Conservation (phyloP, 2,888 invertebrate genomes). For the Ceramica pisi region DNA sequence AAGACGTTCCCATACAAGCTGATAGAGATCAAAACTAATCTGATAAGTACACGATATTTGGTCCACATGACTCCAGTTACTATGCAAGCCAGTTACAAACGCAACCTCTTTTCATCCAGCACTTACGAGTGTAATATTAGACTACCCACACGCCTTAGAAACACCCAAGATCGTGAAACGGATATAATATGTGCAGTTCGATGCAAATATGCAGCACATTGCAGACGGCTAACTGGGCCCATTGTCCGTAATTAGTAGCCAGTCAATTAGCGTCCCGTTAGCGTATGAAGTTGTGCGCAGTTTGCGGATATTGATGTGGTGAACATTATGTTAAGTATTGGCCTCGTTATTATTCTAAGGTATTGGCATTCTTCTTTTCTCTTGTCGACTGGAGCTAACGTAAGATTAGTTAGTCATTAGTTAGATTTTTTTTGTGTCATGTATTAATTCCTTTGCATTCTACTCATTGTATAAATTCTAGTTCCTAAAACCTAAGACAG, state of each 20-base stretch:
- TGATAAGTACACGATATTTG: not conserved
- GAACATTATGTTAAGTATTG: conserved; percentile 8
- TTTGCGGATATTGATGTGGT: conserved; percentile 16
- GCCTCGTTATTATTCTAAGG: too few relatives aligned
- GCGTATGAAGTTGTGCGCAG: conserved; percentile 25
- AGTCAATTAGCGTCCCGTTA: conserved; percentile 53
- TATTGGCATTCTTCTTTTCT: not conserved
- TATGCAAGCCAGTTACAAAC: conserved; percentile 10
- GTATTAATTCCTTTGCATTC: too few relatives aligned
- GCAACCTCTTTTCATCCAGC: conserved; percentile 10
- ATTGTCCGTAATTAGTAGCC: conserved; percentile 63
- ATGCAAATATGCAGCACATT: conserved; percentile 59
- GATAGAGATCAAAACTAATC: conserved; percentile 13
- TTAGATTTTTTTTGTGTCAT: not conserved
- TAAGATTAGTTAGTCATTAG: not conserved
- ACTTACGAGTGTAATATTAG: conserved; percentile 39
- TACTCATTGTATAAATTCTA: too few relatives aligned
- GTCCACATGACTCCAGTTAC: conserved; percentile 10
- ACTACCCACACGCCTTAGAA: conserved; percentile 13
- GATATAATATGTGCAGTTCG: conserved; percentile 47
- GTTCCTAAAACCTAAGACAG: too few relatives aligned
- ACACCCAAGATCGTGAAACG: conserved; percentile 29
- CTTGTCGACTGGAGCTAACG: not conserved
- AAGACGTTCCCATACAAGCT: not conserved
- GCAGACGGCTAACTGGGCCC: conserved; percentile 41